Base-by-base conservation (phyloP, 2,797 vertebrate species). In the Decapterus maruadsi region DNA sequence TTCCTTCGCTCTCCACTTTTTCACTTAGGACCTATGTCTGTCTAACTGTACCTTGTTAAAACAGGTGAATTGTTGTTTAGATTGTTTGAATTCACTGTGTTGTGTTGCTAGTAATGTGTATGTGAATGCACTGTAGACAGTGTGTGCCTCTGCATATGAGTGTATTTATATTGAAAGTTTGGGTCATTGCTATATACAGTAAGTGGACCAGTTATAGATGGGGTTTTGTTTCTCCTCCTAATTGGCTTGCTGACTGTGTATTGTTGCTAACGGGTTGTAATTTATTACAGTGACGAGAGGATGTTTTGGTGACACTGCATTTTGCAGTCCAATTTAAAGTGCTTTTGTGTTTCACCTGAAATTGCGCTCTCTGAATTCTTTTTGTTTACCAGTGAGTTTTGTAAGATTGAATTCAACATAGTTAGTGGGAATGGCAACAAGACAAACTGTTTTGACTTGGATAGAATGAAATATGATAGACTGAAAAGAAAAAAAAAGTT, bases 251-350 rank as follows among this genome's bases (percentile, higher is more conserved):
- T 84, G 83, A 81, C 82, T 84, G 62, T 80, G 78, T 88, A 76
- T 87, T 88, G 78, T 84, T 85, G 68, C 80, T 87, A 90, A 89
- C 81, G n/a, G 62, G 77, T 88, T 83, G 78, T 90, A 90, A 91
- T 90, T 83, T 82, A 92, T 92, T 84, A 81, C 63, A 67, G 55
- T 76, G 80, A 70, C 61, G 54, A 43, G 62, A 67, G 48, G 78
- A 84, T 71, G 81, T 83, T 82, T 62, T 87, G 77, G 81, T 80
- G 82, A 90, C 78, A 68, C 69, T 78, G 84, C 85, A 80, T 85
- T 88, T 91, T 85, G 46, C 73, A 12, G 64, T 75, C 80, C 83
- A 90, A 87, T 92, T 92, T 85, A 85, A 85, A 84, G 74, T 84
- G 75, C 84, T 91, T 85, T 87, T 81, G 60, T 90, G 72, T 87